Evolutionary conservation across 2,888 invertebrate species (phyloP).

Genomic region (Linnaemya vulpina): DNA sequence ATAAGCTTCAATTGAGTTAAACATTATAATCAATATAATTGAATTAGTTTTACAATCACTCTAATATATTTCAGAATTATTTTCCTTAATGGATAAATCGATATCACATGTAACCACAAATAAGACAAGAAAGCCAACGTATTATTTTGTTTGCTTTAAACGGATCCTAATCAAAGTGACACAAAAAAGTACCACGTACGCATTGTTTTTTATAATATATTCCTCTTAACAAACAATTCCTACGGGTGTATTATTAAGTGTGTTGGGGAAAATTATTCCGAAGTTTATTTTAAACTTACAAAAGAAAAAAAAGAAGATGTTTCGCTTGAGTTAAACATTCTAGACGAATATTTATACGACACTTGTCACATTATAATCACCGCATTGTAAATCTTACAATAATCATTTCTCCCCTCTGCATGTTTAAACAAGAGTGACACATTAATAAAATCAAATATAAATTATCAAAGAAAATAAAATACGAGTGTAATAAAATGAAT

Average conservation of each 20-base stretch:
- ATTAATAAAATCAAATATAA: slow-evolving; percentile 32
- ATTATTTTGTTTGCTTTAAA: slow-evolving; percentile 12
- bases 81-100: not conserved
- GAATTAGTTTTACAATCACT: not conserved
- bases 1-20: too few relatives aligned
- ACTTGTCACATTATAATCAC: slow-evolving; percentile 61
- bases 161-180: slow-evolving; percentile 25
- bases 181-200: slow-evolving; percentile 12
- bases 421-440: slow-evolving; percentile 12
- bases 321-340: slow-evolving; percentile 56
- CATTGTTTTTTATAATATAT: slow-evolving; percentile 15
- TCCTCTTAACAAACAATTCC: slow-evolving; percentile 3
- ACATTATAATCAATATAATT: too few relatives aligned
- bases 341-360: slow-evolving; percentile 62
- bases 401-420: slow-evolving; percentile 32
- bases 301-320: slow-evolving; percentile 5
- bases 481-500: not conserved
- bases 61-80: not conserved
- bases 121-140: not conserved
- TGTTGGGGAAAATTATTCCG: not conserved
- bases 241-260: not conserved
- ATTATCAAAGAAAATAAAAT: slow-evolving; percentile 9
- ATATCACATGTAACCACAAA: not conserved
- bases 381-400: slow-evolving; percentile 60
- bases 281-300: slow-evolving; percentile 7